phyloP scores from a whole-genome alignment of 2,797 vertebrate genomes.

The Sebastes kiyomatsui region DNA sequence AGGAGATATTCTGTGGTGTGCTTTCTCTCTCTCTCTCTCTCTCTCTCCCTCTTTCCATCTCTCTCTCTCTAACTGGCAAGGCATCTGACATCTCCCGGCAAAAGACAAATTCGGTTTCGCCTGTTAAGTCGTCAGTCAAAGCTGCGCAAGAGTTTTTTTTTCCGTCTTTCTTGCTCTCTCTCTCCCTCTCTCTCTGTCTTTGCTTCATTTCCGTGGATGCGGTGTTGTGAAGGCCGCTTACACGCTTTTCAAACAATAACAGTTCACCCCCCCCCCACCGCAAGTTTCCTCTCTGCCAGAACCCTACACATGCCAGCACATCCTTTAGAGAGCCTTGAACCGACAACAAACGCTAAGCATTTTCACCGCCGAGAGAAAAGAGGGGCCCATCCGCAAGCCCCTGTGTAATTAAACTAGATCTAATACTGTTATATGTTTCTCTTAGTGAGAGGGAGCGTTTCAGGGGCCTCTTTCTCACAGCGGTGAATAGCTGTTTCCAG shows the following conservation, averaged over 20 bases:
- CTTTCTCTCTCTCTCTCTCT: constrained; percentile 53
- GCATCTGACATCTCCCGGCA: constrained; percentile 82
- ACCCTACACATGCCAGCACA: constrained; percentile 79
- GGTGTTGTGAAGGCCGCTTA: constrained; percentile 79
- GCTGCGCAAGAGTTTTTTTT: constrained; percentile 67
- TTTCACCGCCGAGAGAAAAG: constrained; percentile 69
- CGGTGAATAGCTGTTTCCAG: constrained; percentile 49
- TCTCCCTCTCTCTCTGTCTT: constrained; percentile 43
- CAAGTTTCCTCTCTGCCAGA: constrained; percentile 79
- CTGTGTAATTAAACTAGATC: constrained; percentile 81
- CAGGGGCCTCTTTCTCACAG: constrained; percentile 54
- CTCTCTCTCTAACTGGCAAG: constrained; percentile 74
- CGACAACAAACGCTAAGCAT: constrained; percentile 79
- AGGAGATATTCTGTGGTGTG: constrained; percentile 78
- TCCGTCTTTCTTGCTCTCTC: constrained; percentile 22
- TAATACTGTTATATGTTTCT: constrained; percentile 76
- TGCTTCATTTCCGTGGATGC: constrained; percentile 75
- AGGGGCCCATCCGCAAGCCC: constrained; percentile 65
- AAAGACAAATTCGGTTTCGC: constrained; percentile 83
- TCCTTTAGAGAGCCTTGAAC: constrained; percentile 82
- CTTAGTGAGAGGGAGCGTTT: constrained; percentile 43
- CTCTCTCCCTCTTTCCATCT: constrained; percentile 49
- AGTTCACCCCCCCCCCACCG: constrained; percentile 56
- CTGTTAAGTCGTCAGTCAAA: constrained; percentile 84
- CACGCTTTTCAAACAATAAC: constrained; percentile 83